Conservation (phyloP, 2,888 invertebrate species). For the Drosophila paramelanica region DNA sequence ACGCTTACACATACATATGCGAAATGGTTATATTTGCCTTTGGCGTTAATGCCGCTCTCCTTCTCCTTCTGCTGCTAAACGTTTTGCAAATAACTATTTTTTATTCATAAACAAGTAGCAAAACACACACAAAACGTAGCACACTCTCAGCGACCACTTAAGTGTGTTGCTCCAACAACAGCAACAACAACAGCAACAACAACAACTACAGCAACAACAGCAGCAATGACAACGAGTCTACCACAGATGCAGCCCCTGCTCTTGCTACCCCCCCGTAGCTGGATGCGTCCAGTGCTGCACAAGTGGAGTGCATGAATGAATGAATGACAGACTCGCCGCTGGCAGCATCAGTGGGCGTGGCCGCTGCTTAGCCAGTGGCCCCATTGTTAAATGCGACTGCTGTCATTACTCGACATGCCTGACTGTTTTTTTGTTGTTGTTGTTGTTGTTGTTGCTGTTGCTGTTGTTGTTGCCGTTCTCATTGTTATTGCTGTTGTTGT, state of each 20-base stretch:
- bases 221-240: slow-evolving; percentile 37
- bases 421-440: slow-evolving; percentile 26
- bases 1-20: not conserved
- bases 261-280: slow-evolving; percentile 8
- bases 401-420: slow-evolving; percentile 66
- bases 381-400: slow-evolving; percentile 70
- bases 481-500: slow-evolving; percentile 29
- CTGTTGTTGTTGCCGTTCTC: slow-evolving; percentile 20
- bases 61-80: slow-evolving; percentile 67
- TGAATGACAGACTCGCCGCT: slow-evolving; percentile 66
- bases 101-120: slow-evolving; percentile 80
- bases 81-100: slow-evolving; percentile 80
- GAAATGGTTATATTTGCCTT: slow-evolving; percentile 30
- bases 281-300: slow-evolving; percentile 66
- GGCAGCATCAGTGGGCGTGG: slow-evolving; percentile 70
- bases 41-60: slow-evolving; percentile 41
- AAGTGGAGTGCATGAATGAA: slow-evolving; percentile 73
- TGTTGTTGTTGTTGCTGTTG: slow-evolving; percentile 39
- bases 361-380: slow-evolving; percentile 60
- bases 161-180: slow-evolving; percentile 68
- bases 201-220: slow-evolving; percentile 30
- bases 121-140: slow-evolving; percentile 58
- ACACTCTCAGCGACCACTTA: slow-evolving; percentile 78
- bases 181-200: slow-evolving; percentile 32
- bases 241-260: slow-evolving; percentile 49